Base-by-base conservation (phyloP, 35 echinoderm and acorn worm genomes). In the Apostichopus californicus region DNA sequence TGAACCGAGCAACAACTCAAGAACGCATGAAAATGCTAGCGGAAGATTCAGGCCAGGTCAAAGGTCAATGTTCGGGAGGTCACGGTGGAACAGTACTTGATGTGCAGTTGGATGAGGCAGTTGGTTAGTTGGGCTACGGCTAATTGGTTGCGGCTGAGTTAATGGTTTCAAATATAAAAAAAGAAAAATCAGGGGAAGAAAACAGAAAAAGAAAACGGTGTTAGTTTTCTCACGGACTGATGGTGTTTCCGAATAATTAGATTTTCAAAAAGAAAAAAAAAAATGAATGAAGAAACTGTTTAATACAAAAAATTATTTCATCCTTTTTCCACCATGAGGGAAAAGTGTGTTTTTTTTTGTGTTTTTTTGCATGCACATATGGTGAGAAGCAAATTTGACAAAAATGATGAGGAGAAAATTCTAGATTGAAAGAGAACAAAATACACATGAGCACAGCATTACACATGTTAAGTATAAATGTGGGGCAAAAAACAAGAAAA, bases 121-220 rank as follows among this genome's bases (percentile, higher is more conserved):
- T 85, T 89, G 86, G 86, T 89, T 89, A 89, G 86, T 89, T 89
- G 86, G 86, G 86, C 86, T 89, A 89, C 86, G 28, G 86, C 86
- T 89, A 89, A 89, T 89, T 89, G 86, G 86, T 89, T 89, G 86
- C 86, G 52, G 86, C 86, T 89, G 86, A 89, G 86, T 89, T 89
- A 89, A 89, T 89, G 86, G 86, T 72, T 89, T 75, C 23, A 64
- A 87, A 87, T 87, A 54, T 2, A 75, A 24, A 75, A 75, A 18
- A 18, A 21, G 18, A 75, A 89, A 89, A 89, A 89, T 63, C 72
- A 11, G 86, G 86, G 86, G 63, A 75, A 72, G 63, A 89, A 64
- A 89, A 71, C 60, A 72, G 63, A 89, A 89, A 89, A 89, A 46
- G 72, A 89, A 89, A 89, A 20, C 12, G 60, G 86, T 89, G 86